Percentiles rank a stretch among this genome's conserved stretches.
Evolutionary conservation across 2,888 invertebrate genomes (phyloP).

Genomic region (Cantharis lateralis): DNA sequence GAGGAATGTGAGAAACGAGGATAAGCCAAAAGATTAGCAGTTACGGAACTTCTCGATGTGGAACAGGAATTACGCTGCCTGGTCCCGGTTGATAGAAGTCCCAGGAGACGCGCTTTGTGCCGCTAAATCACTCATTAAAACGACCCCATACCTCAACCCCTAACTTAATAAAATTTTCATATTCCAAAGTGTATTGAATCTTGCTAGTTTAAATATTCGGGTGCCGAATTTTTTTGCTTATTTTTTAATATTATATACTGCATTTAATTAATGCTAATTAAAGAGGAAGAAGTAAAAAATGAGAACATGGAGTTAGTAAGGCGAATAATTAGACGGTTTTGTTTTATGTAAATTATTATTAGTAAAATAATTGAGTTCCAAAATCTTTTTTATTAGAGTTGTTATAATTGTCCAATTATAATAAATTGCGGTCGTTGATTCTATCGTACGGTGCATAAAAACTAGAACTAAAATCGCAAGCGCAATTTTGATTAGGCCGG

Average conservation of each 20-base stretch:
- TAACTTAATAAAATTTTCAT: conserved; percentile 16
- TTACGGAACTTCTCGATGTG: conserved; percentile 46
- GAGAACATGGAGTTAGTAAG: not conserved
- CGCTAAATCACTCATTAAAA: conserved; percentile 56
- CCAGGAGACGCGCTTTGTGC: conserved; percentile 52
- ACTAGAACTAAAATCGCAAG: conserved; percentile 13
- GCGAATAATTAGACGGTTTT: not conserved
- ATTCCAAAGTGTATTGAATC: conserved; percentile 4
- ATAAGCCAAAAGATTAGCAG: conserved; percentile 30
- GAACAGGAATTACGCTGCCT: conserved; percentile 46
- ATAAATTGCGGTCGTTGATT: conserved; percentile 29
- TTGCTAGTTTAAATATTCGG: not conserved
- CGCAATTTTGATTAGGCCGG: conserved; percentile 28
- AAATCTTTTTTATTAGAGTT: conserved; percentile 2
- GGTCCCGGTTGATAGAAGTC: conserved; percentile 55
- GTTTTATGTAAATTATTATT: not conserved
- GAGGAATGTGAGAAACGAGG: conserved; percentile 5
- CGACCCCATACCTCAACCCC: conserved; percentile 23
- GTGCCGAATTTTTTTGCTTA: not conserved
- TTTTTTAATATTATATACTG: not conserved
- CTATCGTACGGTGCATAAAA: conserved; percentile 20
- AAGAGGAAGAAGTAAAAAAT: not conserved
- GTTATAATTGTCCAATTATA: conserved; percentile 19
- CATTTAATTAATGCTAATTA: not conserved
- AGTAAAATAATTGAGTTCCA: not conserved